These are phyloP conservation scores for Andrena fulva DNA, from an alignment of 2,888 invertebrate species.

Conservation along the genomic window DNA sequence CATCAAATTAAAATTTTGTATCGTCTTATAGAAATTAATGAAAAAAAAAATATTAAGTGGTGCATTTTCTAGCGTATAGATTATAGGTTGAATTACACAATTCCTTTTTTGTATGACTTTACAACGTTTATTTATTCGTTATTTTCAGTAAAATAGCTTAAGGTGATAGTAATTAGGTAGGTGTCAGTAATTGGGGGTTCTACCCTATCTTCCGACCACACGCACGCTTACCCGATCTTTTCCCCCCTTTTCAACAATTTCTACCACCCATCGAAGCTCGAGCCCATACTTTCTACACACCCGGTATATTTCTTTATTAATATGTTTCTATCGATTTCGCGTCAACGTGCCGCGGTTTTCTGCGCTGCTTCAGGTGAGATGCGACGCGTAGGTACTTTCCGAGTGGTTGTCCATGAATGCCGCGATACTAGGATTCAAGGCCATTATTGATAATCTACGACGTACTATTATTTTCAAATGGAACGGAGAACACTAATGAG, in stretches of 20 bases:
- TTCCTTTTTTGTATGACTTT: too few species aligned
- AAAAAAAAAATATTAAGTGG: too few species aligned
- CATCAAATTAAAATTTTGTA: too few species aligned
- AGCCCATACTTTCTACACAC: not conserved
- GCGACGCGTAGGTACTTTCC: slow-evolving; percentile 43
- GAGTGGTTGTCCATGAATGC: slow-evolving; percentile 58
- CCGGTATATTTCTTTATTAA: slow-evolving; percentile 15
- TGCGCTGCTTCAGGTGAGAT: slow-evolving; percentile 24
- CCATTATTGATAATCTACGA: slow-evolving; percentile 54
- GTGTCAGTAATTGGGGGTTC: too few species aligned
- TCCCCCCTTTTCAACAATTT: not conserved
- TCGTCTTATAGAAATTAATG: too few species aligned
- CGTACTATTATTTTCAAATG: slow-evolving; percentile 57
- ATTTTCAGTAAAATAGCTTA: too few species aligned
- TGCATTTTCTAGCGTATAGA: too few species aligned
- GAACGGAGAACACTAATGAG: slow-evolving; percentile 1
- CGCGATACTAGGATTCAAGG: slow-evolving; percentile 58
- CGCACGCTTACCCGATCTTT: not conserved
- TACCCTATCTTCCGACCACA: not conserved
- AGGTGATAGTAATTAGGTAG: too few species aligned
- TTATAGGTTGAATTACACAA: too few species aligned
- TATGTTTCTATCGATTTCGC: slow-evolving; percentile 49
- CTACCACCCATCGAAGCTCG: not conserved
- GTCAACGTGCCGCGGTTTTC: slow-evolving; percentile 35
- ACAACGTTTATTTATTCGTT: too few species aligned